Base-by-base conservation (phyloP, 2,888 invertebrate genomes). In the Rotaria macrura region DNA sequence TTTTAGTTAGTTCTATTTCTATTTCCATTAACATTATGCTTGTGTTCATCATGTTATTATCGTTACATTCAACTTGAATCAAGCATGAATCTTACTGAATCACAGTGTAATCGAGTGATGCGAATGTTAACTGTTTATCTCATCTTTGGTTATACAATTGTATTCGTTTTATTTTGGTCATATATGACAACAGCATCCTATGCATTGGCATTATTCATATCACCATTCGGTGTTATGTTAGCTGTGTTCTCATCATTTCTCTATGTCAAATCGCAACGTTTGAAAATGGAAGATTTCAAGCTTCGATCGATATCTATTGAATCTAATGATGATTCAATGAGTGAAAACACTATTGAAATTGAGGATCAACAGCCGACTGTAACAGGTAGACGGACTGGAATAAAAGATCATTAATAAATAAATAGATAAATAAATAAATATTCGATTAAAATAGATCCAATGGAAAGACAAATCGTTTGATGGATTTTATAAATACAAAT, bases 161-260 rank as follows among this genome's bases (percentile, higher is more conserved):
- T 85, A 55, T 85, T 47, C 74, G 25, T 72, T 25, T 23, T 72
- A 43, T 38, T 47, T 25, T 57, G 55, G 55, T 74, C 85, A 74
- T 85, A 7, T 72, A 20, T 29, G 1, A 40, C 57, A 43, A 85
- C 49, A 72, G 54, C 55, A 29, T 49, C 57, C 5, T 57, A 72
- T 40, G 40, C 10, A n/a, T 38, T 85, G 29, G 47, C 43, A 38
- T 55, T 7, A 17, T 9, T 55, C 5, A 72, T 85, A 6, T 85
- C 55, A 72, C 87, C 87, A 47, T 57, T 57, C 29, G 65, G 84
- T n/a, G n/a, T 86, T 23, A 43, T 43, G 72, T 25, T 85, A 40
- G 43, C 54, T 25, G 34, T 34, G 25, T 49, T 79, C 5, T 20
- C 79, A 23, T 79, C 34, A 43, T 43, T 79, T 43, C 43, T 79